Evolutionary conservation across 30 jellyfish, hydroid and myxozoan species (phyloP), one percentile per base, ranked within the genome.

Genomic region (Hydra vulgaris): DNA sequence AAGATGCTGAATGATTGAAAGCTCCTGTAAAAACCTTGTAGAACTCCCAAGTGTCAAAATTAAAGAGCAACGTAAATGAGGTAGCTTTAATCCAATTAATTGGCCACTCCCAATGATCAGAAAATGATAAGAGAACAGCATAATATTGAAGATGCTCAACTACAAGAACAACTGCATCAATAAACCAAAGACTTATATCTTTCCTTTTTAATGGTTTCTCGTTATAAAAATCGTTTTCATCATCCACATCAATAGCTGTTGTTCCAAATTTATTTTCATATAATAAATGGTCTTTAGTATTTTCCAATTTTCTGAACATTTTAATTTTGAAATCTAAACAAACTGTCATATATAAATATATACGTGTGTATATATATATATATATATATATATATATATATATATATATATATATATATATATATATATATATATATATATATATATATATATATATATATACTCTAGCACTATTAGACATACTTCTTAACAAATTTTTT

Each of bases 81-180:
- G 97, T 91, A 4, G 91, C 88, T 26, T 86, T 83, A 1, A 91
- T 81, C 95, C 95, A 91, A 15, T 74, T 81, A 0, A 86, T 84
- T 53, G 97, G 97, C 96, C 96, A 86, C 81, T 96, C 97, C 97
- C 97, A 91, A n/a, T 89, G 81, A 71, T 82, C 95, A 18, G 97
- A 92, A 26, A 91, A 85, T 75, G 96, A 87, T 21, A 91, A 84
- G 15, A 91, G 72, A 54, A 91, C 21, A 17, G 97, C 96, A 80
- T 81, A 91, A 61, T 86, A 86, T 56, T 91, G 97, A 27, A 91
- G 71, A 70, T 91, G 96, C 25, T 91, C 97, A 18, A 91, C 77
- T 3, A 91, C 21, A 22, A 91, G 70, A 12, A 87, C 76, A 21
- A 83, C 87, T 0, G 95, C 95, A 86, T 91, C 97, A 55, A 92